phyloP scores from a whole-genome alignment of 2,888 invertebrate genomes.

The Lithophane ornitopus region DNA sequence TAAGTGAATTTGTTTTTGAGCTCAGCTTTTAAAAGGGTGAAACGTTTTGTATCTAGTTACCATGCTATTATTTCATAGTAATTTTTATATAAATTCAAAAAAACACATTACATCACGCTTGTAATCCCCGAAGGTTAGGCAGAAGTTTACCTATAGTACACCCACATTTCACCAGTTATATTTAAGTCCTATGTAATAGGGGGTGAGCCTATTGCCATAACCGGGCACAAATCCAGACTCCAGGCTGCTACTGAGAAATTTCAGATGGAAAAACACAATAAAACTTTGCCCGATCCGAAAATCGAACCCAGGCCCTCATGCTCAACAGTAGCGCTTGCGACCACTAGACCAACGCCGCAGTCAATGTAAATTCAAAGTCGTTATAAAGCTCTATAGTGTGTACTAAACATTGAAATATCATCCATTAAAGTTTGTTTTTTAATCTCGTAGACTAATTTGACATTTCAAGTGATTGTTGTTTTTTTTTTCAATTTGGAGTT shows the following conservation, averaged over 20 bases:
- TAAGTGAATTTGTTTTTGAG: slow-evolving; percentile 9
- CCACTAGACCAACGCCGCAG: no score
- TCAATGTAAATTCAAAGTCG: background rate
- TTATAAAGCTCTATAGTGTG: background rate
- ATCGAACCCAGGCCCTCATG: background rate
- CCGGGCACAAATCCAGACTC: background rate
- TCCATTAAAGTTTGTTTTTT: background rate
- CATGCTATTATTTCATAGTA: background rate
- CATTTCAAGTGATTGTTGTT: no score
- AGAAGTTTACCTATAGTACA: background rate
- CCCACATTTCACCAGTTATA: no score
- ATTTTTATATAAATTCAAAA: background rate
- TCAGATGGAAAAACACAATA: background rate
- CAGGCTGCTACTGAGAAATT: background rate
- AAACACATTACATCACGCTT: background rate
- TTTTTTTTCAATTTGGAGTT: no score
- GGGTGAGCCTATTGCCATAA: background rate
- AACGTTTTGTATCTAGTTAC: background rate
- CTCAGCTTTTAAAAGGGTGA: background rate
- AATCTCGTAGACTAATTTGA: no score
- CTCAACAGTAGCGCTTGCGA: background rate
- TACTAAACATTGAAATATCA: background rate
- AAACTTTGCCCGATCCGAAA: background rate
- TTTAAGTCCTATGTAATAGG: background rate
- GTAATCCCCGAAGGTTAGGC: background rate